Base-by-base conservation (phyloP, 2,113 vertebrate species). In the Podarcis raffonei region DNA sequence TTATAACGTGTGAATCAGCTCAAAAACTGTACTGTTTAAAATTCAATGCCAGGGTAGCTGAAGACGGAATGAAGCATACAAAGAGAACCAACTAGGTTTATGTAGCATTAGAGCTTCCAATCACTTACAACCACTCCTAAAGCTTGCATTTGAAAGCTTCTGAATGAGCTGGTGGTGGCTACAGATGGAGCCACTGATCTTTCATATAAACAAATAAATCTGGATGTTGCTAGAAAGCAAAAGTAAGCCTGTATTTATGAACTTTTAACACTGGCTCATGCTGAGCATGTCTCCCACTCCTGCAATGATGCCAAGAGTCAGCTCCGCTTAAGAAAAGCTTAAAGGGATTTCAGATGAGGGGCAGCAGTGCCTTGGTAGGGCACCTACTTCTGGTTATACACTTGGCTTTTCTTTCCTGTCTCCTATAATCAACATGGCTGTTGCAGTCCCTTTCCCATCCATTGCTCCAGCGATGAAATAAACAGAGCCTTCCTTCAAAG, bases 101-200 rank as follows among this genome's bases (percentile, higher is more conserved):
- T 72, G 23, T 79, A 88, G 90, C 72, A 92, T 74, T 93, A 91
- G 77, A 80, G 89, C 89, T 85, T 88, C 74, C 89, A 81, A 68
- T 75, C 66, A 13, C 89, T 84, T 88, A 75, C 89, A 81, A 65
- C 72, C 66, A 11, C 88, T 92, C 82, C 82, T 65, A 89, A 66
- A n/a, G 30, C 25, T 78, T 5, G 85, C 74, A 15, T 11, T 16
- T 5, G 72, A 85, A 79, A 62, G n/a, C 65, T 39, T 59, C 86
- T 53, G 1, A 83, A 90, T 69, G 89, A 84, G 77, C 81, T 90
- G 6, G 37, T 3, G 75, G 88, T 82, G 92, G 85, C 72, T 62
- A 35, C 0, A 16, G 77, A 80, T 4, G 8, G 4, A 80, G 7
- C 25, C 25, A 79, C 27, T 16, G 27, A 53, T 79, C 12, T 79